These are phyloP conservation scores for Grallaria varia DNA, from an alignment of 2,113 vertebrate species.

Conservation along the genomic window DNA sequence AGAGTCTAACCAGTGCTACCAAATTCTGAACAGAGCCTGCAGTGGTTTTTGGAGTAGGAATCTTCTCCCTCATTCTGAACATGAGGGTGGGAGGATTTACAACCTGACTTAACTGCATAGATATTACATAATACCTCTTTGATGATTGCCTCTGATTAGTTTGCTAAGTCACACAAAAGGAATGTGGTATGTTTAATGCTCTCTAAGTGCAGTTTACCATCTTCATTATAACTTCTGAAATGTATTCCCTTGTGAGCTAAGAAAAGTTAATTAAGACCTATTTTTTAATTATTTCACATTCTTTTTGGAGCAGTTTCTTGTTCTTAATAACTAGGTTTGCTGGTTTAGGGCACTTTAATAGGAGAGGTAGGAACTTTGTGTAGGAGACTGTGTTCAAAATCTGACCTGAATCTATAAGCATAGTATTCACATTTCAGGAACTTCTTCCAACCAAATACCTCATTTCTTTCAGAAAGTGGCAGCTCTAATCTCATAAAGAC, in stretches of 20 bases:
- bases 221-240: neutral
- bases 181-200: neutral
- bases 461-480: neutral
- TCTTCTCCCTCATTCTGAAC: neutral
- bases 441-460: neutral
- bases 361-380: neutral
- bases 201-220: neutral
- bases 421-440: neutral
- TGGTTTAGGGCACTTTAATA: neutral
- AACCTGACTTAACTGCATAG: neutral
- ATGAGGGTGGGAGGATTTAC: neutral
- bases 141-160: neutral
- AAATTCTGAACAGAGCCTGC: neutral
- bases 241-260: neutral
- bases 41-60: neutral
- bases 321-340: neutral
- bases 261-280: neutral
- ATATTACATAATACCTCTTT: neutral
- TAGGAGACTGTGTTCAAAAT: neutral
- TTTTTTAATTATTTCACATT: neutral
- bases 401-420: neutral
- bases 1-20: neutral
- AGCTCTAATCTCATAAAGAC: neutral
- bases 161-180: neutral
- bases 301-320: neutral